These are phyloP conservation scores for Amblyornis subalaris DNA, from an alignment of 2,113 vertebrate species.

Conservation along the genomic window DNA sequence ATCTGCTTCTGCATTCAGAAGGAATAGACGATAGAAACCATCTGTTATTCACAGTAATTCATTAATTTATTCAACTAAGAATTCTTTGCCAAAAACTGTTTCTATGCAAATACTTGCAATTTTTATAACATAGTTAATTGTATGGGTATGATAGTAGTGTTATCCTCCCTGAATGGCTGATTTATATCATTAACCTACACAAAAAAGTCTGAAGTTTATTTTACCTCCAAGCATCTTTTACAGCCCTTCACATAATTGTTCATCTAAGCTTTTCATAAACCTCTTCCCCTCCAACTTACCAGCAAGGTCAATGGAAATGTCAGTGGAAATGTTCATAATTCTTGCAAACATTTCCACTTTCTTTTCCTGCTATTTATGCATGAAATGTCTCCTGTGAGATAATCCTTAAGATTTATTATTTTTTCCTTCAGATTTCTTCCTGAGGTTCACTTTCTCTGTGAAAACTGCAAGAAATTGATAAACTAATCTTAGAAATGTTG, in stretches of 20 bases:
- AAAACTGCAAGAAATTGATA: background rate
- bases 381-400: background rate
- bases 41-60: background rate
- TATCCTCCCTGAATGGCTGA: background rate
- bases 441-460: background rate
- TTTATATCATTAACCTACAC: background rate
- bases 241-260: background rate
- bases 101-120: background rate
- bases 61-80: background rate
- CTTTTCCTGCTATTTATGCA: background rate
- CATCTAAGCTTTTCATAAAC: background rate
- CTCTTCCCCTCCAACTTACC: background rate
- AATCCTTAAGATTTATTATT: background rate
- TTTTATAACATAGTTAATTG: background rate
- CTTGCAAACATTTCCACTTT: background rate
- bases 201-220: background rate
- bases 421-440: background rate
- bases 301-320: background rate
- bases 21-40: background rate
- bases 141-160: background rate
- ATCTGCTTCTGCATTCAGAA: background rate
- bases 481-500: background rate
- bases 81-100: background rate
- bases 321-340: background rate
- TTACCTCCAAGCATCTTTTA: background rate